Evolutionary conservation across 1,140 invertebrate species (phyloP).

Genomic region (Mycetomoellerius zeteki): DNA sequence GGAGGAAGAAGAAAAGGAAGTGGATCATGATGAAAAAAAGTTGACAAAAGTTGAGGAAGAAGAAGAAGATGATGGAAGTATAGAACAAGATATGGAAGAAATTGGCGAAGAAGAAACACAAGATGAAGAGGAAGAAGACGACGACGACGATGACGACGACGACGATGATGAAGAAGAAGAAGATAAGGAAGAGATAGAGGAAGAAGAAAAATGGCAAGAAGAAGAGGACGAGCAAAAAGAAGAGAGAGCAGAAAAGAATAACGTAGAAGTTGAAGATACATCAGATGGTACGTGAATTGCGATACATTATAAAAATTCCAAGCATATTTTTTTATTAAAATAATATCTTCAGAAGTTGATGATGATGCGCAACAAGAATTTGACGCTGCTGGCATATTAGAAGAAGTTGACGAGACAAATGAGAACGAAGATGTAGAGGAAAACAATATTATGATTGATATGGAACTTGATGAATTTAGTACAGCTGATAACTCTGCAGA

Average conservation of each 20-base stretch:
- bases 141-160: conserved; percentile 25
- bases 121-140: conserved; percentile 47
- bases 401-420: conserved; percentile 82
- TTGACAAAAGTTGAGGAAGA: conserved; percentile 11
- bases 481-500: conserved; percentile 76
- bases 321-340: conserved; percentile 8
- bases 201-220: conserved; percentile 47
- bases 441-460: conserved; percentile 74
- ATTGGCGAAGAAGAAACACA: conserved; percentile 73
- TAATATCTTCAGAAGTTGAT: conserved; percentile 12
- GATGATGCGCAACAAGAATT: conserved; percentile 80
- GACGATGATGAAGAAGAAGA: conserved; percentile 67
- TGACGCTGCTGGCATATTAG: conserved; percentile 77
- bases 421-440: conserved; percentile 79
- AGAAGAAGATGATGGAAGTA: conserved; percentile 36
- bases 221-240: conserved; percentile 55
- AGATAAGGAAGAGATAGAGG: background rate
- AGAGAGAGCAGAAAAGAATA: conserved; percentile 35
- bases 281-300: conserved; percentile 68
- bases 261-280: conserved; percentile 77
- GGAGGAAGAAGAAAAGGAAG: conserved; percentile 53
- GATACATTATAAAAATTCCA: conserved; percentile 9
- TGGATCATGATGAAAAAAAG: conserved; percentile 15
- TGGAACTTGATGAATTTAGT: conserved; percentile 77
- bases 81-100: conserved; percentile 59